Base-by-base conservation (phyloP, 2,888 invertebrate species). In the Scelioninae gen. 1 region DNA sequence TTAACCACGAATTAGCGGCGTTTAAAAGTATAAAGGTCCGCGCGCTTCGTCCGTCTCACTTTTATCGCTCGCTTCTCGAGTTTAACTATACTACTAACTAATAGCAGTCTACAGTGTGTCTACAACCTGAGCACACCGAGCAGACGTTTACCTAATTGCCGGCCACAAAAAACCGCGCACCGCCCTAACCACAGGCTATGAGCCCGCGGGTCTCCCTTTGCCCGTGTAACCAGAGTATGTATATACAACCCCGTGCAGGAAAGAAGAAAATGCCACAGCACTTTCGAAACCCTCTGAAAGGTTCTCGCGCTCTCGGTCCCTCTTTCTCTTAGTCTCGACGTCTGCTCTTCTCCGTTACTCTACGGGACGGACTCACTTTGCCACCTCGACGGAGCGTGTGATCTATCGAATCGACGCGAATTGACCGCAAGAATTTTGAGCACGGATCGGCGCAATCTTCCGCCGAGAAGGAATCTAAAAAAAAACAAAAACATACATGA, bases 61-160 rank as follows among this genome's bases (percentile, higher is more conserved):
- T 84, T 72, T 81, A 84, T 82, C 75, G 60, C 68, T 84, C 84
- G 81, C 83, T 84, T 65, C 74, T 72, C 86, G 88, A 89, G 85
- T 90, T 91, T 90, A 91, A 89, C 89, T 88, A 91, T 88, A 91
- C 91, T 91, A 91, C 91, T 91, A 91, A 91, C 90, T 91, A 91
- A 91, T 91, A 91, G 91, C 88, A 89, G 88, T 87, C 86, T 85
- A 86, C 87, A 88, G 87, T 88, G 89, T 89, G 89, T 89, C 89
- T 89, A 91, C 91, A 91, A 89, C 91, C 88, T 89, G 89, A 88
- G 88, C 89, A 89, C 84, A 88, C 83, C 86, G 86, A 86, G 85
- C 89, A 88, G 89, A 90, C 91, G 91, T 93, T 93, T 93, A 92
- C 92, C 92, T 92, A 93, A 93, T 92, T 92, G 90, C 91, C 87